Conservation (phyloP, 2,797 vertebrate species). For the Sciurus vulgaris region DNA sequence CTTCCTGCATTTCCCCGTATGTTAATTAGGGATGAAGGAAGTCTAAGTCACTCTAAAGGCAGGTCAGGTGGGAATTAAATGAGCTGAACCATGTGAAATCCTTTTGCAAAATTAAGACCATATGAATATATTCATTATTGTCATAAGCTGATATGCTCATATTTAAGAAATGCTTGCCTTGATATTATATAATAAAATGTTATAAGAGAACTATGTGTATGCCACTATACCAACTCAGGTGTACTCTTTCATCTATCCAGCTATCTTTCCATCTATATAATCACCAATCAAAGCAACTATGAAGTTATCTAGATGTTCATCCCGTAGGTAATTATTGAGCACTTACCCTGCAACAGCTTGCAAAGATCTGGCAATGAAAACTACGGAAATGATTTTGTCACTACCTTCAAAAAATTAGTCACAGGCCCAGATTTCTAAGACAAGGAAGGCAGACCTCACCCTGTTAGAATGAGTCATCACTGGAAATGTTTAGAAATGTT, state of each 20-base stretch:
- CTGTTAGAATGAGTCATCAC: background rate
- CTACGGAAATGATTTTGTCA: background rate
- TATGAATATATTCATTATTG: background rate
- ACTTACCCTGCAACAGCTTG: background rate
- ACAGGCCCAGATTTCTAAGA: background rate
- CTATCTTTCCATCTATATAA: background rate
- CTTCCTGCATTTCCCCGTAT: background rate
- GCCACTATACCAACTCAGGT: background rate
- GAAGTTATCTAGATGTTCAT: background rate
- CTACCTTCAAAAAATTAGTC: background rate
- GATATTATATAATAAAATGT: background rate
- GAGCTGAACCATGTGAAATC: background rate
- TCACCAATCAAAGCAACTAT: background rate
- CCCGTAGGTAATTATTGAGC: background rate
- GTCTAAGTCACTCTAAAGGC: background rate
- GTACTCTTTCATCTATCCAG: background rate
- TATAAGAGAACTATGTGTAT: background rate
- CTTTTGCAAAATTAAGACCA: background rate
- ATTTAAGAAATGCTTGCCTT: background rate
- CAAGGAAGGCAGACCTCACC: background rate
- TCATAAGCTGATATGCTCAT: background rate
- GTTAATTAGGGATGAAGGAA: background rate
- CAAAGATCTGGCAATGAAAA: background rate
- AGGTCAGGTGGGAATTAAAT: background rate
- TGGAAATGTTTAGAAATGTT: background rate